phyloP scores from a whole-genome alignment of 2,797 vertebrate species.

The Zalophus californianus region DNA sequence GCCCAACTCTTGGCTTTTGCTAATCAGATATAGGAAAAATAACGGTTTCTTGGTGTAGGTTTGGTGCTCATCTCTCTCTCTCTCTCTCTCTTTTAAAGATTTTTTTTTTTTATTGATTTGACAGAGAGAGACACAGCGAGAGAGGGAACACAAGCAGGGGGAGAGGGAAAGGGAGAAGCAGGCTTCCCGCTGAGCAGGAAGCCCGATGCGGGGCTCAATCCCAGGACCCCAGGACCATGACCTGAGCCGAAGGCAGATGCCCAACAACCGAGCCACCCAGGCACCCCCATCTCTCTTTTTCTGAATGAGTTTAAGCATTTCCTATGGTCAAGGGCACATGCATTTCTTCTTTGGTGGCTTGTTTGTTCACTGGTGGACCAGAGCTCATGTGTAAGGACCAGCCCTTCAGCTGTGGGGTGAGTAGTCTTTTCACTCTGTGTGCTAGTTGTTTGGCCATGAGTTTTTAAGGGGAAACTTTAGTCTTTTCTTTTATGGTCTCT shows the following conservation, averaged over 20 bases:
- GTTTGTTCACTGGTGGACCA: too few relatives aligned
- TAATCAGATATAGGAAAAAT: not conserved
- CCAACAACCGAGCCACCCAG: too few relatives aligned
- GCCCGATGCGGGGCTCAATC: too few relatives aligned
- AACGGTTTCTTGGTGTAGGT: fast-evolving
- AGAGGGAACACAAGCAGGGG: too few relatives aligned
- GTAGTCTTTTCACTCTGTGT: not conserved
- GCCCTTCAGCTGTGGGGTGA: fast-evolving
- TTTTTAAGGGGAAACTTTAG: not conserved
- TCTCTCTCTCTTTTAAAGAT: not conserved
- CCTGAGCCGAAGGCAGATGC: too few relatives aligned
- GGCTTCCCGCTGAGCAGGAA: too few relatives aligned
- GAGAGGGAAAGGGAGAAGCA: too few relatives aligned
- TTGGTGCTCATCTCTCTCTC: not conserved
- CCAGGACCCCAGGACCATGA: too few relatives aligned
- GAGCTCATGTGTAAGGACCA: not conserved
- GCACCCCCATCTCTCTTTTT: not conserved
- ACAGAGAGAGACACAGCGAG: too few relatives aligned
- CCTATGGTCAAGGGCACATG: not conserved
- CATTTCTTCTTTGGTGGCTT: not conserved
- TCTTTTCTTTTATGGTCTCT: not conserved
- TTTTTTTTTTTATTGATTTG: too few relatives aligned
- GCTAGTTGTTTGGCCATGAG: not conserved
- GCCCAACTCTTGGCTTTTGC: not conserved
- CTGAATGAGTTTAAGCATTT: not conserved